Conservation (phyloP, 1,140 invertebrate genomes). For the Hetaerina americana region DNA sequence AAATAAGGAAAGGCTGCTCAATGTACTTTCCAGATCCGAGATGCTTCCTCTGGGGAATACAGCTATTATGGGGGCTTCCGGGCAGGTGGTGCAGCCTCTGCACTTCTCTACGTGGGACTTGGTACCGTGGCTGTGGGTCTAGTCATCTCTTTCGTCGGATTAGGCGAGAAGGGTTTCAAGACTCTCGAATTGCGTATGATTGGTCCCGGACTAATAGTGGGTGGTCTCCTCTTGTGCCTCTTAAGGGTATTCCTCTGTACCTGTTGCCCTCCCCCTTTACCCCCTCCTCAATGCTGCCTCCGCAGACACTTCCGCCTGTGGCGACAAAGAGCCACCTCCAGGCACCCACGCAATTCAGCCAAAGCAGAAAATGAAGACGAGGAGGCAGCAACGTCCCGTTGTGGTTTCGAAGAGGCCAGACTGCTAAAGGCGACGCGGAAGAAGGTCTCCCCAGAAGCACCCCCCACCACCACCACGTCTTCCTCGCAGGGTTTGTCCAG, state of each 20-base stretch:
- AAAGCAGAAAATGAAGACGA: neutral
- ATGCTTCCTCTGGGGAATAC: constrained; percentile 53
- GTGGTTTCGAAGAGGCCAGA: neutral
- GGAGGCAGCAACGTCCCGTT: neutral
- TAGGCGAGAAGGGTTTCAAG: constrained; percentile 79
- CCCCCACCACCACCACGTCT: neutral
- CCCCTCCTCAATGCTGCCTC: neutral
- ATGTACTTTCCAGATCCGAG: constrained; percentile 47
- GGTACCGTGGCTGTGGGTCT: constrained; percentile 66
- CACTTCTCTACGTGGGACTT: constrained; percentile 70
- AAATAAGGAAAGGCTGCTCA: neutral
- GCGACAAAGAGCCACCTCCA: neutral
- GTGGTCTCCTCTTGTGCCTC: constrained; percentile 20
- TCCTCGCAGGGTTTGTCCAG: neutral
- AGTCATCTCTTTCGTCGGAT: constrained; percentile 76
- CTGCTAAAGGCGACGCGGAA: neutral
- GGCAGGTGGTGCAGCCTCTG: constrained; percentile 48
- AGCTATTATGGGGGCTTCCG: constrained; percentile 41
- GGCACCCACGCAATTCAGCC: neutral
- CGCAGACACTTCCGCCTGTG: neutral
- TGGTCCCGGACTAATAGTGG: constrained; percentile 58
- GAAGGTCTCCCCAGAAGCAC: neutral
- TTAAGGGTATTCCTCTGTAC: neutral
- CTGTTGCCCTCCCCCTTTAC: neutral
- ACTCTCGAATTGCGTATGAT: constrained; percentile 68